Conservation (phyloP, 1,140 invertebrate genomes). For the Oppia nitens region DNA sequence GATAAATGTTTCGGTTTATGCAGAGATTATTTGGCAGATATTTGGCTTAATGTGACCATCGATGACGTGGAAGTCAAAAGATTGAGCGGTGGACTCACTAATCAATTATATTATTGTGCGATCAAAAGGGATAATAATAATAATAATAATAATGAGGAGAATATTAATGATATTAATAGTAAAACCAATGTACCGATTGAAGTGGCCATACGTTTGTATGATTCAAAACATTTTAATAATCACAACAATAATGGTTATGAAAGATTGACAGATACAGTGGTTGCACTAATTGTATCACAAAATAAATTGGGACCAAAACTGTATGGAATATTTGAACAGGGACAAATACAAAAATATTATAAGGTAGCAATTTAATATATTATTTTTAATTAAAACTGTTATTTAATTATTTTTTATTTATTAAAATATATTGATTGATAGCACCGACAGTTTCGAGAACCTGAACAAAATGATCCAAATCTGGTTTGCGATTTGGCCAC, state of each 20-base stretch:
- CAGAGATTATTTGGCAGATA: not conserved
- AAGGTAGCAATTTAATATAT: not conserved
- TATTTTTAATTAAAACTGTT: not conserved
- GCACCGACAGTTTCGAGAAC: not conserved
- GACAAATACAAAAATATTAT: not conserved
- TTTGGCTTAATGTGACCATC: not conserved
- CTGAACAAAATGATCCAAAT: not conserved
- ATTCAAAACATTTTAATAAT: not conserved
- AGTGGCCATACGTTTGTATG: constrained; percentile 6
- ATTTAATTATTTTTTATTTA: not conserved
- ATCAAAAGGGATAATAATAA: not conserved
- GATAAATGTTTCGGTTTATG: not conserved
- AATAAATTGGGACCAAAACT: not conserved
- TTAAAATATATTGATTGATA: not conserved
- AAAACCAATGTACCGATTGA: too few species aligned
- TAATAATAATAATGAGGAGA: not conserved
- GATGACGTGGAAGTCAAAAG: not conserved
- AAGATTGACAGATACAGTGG: not conserved
- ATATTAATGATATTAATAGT: not conserved
- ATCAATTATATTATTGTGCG: not conserved
- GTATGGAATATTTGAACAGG: not conserved
- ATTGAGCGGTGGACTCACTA: constrained; percentile 5
- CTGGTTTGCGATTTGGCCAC: not conserved
- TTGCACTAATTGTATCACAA: not conserved
- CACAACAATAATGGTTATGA: not conserved